Base-by-base conservation (phyloP, 2,888 invertebrate species). In the Allolobophora icterica region DNA sequence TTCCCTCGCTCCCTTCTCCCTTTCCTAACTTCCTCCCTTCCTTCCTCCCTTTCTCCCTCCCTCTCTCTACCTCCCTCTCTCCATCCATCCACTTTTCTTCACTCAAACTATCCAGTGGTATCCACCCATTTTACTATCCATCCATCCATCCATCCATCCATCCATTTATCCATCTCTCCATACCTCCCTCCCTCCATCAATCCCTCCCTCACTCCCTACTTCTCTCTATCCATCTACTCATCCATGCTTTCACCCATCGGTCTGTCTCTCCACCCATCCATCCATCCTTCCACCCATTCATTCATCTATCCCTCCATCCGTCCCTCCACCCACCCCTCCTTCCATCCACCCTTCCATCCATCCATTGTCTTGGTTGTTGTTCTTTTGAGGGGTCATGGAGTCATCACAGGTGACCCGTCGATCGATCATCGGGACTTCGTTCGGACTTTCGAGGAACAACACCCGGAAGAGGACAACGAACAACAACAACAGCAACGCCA, bases 401-500 rank as follows among this genome's bases (percentile, higher is more conserved):
- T 87, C 87, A 35, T 87, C 87, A 24, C 87, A 87, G 87, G 87
- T 87, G 8, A 87, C 87, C 21, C 87, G 87, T 8, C 34, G 34
- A 35, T 87, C 87, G 24, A 38, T 87, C 87, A 87, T 87, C 19
- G 87, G 87, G 0, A 24, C 87, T 19, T 87, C 87, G 21, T 87
- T 87, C 38, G 87, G 87, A 15, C 87, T 87, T 2, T 87, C 87
- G 38, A 35, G 87, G 34, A 35, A 21, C 34, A 87, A 87, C 87
- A 87, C 87, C 35, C 87, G 87, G 24, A 33, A 87, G 24, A 87
- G 35, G 87, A 87, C 6, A 6, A 35, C 87, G 34, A 35, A 33
- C 34, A 84, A 17, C 84, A 84, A 35, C 84, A 84, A 21, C 84
- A 84, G 33, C 87, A 87, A 24, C 87, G 38, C 35, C 87, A 38